phyloP scores from a whole-genome alignment of 2,113 vertebrate species.

The Microcebus griseorufus region DNA sequence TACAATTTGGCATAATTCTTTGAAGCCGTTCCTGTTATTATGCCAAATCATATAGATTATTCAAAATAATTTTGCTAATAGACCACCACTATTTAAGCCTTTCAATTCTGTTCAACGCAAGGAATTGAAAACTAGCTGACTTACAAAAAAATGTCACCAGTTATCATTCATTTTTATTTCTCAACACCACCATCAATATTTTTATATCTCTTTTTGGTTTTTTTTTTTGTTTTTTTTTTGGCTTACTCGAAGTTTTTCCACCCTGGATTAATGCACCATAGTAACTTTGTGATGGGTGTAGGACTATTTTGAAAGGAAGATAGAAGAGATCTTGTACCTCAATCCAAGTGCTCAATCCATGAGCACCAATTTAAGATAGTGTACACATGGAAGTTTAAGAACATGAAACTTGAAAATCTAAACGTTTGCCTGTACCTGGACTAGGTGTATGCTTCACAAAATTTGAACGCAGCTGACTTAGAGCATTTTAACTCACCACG shows the following conservation, averaged over 20 bases:
- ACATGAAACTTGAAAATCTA: background rate
- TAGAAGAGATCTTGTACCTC: background rate
- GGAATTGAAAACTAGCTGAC: background rate
- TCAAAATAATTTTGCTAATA: background rate
- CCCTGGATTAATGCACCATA: background rate
- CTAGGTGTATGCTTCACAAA: background rate
- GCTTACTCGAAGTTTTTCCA: background rate
- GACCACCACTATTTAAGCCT: background rate
- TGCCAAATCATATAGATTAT: background rate
- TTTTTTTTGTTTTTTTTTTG: background rate
- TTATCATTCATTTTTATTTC: background rate
- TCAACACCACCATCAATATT: background rate
- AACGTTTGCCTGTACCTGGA: background rate
- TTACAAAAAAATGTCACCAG: background rate
- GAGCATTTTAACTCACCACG: background rate
- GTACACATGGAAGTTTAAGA: background rate
- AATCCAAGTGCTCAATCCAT: background rate
- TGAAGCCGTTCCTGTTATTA: background rate
- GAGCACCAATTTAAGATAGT: background rate
- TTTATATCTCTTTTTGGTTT: background rate
- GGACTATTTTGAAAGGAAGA: background rate
- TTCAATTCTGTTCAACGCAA: background rate
- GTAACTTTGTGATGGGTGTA: background rate
- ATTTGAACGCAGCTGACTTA: background rate
- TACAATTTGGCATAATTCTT: background rate